These are phyloP conservation scores for Fringilla coelebs DNA, from an alignment of 2,797 vertebrate genomes.

Conservation along the genomic window DNA sequence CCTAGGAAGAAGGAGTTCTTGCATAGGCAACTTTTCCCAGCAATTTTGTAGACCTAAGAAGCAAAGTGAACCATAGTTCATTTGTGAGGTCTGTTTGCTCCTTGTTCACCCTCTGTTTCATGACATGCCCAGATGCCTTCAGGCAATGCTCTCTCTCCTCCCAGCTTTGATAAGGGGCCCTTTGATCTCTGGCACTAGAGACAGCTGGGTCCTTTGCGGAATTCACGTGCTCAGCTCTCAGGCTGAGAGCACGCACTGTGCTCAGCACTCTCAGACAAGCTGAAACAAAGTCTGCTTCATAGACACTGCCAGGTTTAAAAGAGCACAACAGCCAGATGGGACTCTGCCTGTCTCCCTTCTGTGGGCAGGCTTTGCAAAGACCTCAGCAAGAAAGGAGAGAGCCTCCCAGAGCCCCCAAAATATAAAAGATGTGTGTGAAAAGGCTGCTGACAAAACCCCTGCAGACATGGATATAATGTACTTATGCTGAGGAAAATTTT, in stretches of 20 bases:
- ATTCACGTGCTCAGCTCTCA: not conserved
- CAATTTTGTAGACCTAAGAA: not conserved
- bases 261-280: not conserved
- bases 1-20: not conserved
- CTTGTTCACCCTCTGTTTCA: not conserved
- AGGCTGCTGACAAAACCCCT: not conserved
- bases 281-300: slow-evolving; percentile 22
- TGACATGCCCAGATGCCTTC: not conserved
- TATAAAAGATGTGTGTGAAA: not conserved
- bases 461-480: not conserved
- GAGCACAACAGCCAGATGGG: not conserved
- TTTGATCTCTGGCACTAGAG: slow-evolving; percentile 35
- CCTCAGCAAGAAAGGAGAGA: not conserved
- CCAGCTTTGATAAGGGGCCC: not conserved
- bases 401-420: not conserved
- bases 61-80: not conserved
- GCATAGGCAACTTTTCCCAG: not conserved
- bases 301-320: not conserved
- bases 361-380: not conserved
- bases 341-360: not conserved
- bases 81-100: not conserved
- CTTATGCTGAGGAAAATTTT: not conserved
- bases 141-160: not conserved
- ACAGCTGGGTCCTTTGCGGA: not conserved
- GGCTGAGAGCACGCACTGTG: not conserved